Base-by-base conservation (phyloP, 2,888 invertebrate species). In the Balanococcus diminutus region DNA sequence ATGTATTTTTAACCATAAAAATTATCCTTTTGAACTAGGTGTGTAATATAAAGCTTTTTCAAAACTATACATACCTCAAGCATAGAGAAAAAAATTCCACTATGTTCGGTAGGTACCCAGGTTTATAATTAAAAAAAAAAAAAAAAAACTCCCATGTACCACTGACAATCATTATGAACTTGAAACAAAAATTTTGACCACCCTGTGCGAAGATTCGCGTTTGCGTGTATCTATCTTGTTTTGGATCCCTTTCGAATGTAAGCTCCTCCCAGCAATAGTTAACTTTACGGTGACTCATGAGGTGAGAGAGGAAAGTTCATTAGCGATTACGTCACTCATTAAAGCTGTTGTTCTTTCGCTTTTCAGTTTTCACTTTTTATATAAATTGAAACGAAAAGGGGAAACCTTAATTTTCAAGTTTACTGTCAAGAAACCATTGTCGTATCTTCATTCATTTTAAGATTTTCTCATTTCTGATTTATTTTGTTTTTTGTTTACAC, bases 321-420 rank as follows among this genome's bases (percentile, higher is more conserved):
- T 75, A 75, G 32, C 28, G 75, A 75, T 75, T 75, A 75, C 75
- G 75, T 75, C 75, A 75, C 75, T 75, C 75, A 75, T 75, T 75
- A 75, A 31, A 75, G 32, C 75, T 75, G 75, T 75, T 75, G 75
- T 75, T 32, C n/a, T 75, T 32, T 75, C 75, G 75, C 32, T 75
- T 75, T 75, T 75, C 75, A 32, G n/a, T 75, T 75, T 32, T 75
- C 75, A 32, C 32, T 75, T 75, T 32, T 75, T n/a, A 32, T 32
- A 75, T 28, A 32, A 75, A 31, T 32, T 32, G 31, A 67, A 56
- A 75, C 32, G 16, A 75, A 67, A 61, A 9, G 32, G 75, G 75
- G 32, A 32, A 32, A 31, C 32, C 31, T 32, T 32, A 75, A 75
- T 75, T 75, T 32, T 31, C 16, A 75, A 32, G 75, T 32, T 75